Conservation (phyloP, 2,797 vertebrate species). For the Muraenolepis orangiensis region DNA sequence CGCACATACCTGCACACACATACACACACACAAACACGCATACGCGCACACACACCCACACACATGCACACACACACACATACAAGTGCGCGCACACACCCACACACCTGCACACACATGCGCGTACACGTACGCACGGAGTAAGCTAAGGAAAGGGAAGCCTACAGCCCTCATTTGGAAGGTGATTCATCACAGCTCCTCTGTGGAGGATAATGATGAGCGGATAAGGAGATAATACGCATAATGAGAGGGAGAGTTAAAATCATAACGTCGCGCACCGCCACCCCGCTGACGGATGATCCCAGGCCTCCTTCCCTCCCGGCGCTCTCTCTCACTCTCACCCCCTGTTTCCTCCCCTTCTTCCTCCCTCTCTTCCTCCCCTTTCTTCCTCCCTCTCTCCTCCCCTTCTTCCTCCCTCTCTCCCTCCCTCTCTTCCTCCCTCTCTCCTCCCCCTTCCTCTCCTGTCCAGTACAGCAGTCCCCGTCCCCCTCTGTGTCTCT, state of each 20-base stretch:
- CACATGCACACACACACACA: too few species aligned
- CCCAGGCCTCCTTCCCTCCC: slow-evolving; percentile 41
- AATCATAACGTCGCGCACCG: slow-evolving; percentile 61
- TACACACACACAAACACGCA: background rate
- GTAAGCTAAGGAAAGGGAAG: slow-evolving; percentile 53
- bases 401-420: slow-evolving; percentile 23
- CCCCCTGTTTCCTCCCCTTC: slow-evolving; percentile 26
- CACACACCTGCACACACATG: background rate
- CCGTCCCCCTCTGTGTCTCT: too few species aligned
- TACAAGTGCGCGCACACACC: background rate
- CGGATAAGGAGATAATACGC: slow-evolving; percentile 70
- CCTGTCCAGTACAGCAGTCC: background rate
- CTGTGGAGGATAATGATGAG: slow-evolving; percentile 60
- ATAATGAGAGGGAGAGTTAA: slow-evolving; percentile 69
- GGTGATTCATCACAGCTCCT: slow-evolving; percentile 63
- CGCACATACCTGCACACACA: too few species aligned
- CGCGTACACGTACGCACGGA: slow-evolving; percentile 7
- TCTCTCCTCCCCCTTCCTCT: slow-evolving; percentile 9
- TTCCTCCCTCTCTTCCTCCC: slow-evolving; percentile 10
- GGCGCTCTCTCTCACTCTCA: slow-evolving; percentile 14
- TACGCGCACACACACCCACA: background rate
- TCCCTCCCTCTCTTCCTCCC: slow-evolving; percentile 14
- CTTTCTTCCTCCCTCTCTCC: background rate
- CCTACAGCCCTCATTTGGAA: slow-evolving; percentile 62
- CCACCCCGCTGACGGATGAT: slow-evolving; percentile 65